Evolutionary conservation across 2,888 invertebrate species (phyloP), one percentile per base, ranked within the genome.

Genomic region (Yponomeuta evonymella): DNA sequence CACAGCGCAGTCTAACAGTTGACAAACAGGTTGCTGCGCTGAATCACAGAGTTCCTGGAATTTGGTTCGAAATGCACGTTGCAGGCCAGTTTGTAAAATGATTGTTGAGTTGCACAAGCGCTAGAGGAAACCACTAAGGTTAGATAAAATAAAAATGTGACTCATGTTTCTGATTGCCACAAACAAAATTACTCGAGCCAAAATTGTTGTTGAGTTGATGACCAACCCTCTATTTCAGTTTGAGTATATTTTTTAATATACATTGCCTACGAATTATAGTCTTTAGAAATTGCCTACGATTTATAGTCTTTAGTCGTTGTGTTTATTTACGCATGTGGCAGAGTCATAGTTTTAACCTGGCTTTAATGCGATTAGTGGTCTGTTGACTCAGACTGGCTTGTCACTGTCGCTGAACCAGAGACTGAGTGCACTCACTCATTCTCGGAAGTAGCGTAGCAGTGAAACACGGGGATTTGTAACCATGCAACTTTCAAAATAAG

Each of bases 21-120:
- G 48, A 68, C 51, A 48, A 43, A 67, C 33, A 5, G 33, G 43
- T n/a, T 29, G 36, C 30, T 33, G 66, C 5, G 51, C 10, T 67
- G 67, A 67, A 33, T 67, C 67, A 67, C 33, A 15, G 3, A 36
- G 67, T 67, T 33, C 36, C 43, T 67, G 67, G 67, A 67, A 67
- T 67, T 67, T 67, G 67, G n/a, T 36, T n/a, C 33, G 67, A 65
- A 65, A 30, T 65, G 30, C 29, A 33, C 51, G 51, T 58, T 58
- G 51, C 51, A 58, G 11, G 51, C 51, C 15, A 15, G 15, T 58
- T 58, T 58, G 51, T 58, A 15, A 15, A 58, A 58, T 58, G 51
- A 58, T 58, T 58, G 51, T 58, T 58, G 51, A 2, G 11, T 65
- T 65, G 65, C 65, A 29, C 33, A 29, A 65, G 65, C 33, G 51